These are phyloP conservation scores for Cryptomyrus ogoouensis DNA, from an alignment of 2,113 vertebrate species.

Conservation along the genomic window DNA sequence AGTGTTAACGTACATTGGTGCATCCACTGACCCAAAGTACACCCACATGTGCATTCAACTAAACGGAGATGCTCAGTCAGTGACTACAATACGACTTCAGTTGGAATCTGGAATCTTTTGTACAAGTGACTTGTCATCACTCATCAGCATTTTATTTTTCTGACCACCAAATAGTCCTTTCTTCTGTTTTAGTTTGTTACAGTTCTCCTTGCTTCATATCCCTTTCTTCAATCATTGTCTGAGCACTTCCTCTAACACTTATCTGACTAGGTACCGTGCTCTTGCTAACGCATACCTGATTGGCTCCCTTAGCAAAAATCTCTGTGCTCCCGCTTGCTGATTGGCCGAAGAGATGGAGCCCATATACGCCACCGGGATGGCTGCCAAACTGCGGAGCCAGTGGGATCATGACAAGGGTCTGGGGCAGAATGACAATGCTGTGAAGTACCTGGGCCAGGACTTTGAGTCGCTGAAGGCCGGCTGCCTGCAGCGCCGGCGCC, in stretches of 20 bases:
- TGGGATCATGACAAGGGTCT: conserved; percentile 63
- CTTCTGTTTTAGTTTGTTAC: neutral
- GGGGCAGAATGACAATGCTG: conserved; percentile 63
- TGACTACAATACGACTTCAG: neutral
- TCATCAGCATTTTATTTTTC: neutral
- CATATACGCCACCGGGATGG: conserved; percentile 64
- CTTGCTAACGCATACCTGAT: neutral
- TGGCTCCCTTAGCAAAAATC: neutral
- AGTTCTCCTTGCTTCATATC: neutral
- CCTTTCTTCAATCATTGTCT: neutral
- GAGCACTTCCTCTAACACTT: neutral
- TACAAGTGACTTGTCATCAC: neutral
- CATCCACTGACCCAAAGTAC: neutral
- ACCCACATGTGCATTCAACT: neutral
- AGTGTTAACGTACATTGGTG: neutral
- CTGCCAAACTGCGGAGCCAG: conserved; percentile 63
- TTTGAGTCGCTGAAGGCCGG: conserved; percentile 48
- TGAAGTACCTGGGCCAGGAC: conserved; percentile 70
- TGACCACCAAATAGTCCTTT: neutral
- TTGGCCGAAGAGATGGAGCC: conserved; percentile 28
- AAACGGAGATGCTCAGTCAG: neutral
- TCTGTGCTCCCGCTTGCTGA: neutral
- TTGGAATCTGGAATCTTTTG: neutral
- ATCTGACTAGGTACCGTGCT: neutral
- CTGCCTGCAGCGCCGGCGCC: conserved; percentile 48